Evolutionary conservation across 2,888 invertebrate genomes (phyloP).

Genomic region (Cacoxenus indagator): DNA sequence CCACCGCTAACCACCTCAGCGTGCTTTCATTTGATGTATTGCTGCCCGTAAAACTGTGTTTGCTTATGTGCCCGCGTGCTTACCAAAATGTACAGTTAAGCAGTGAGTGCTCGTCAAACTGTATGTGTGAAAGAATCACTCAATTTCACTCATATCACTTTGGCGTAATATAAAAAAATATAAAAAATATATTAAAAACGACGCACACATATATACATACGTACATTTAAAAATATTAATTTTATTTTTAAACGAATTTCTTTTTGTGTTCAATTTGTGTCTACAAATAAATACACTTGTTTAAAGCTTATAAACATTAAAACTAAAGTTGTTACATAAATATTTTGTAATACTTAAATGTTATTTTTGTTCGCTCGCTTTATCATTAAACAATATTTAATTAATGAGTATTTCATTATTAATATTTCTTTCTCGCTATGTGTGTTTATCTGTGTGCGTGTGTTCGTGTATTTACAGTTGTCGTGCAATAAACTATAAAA

Average conservation of each 20-base stretch:
- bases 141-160: background rate
- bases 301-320: conserved; percentile 48
- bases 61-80: background rate
- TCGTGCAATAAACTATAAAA: background rate
- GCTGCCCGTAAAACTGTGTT: background rate
- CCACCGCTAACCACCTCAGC: too few species aligned
- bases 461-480: conserved; percentile 9
- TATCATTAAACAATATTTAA: background rate
- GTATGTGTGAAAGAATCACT: background rate
- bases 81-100: background rate
- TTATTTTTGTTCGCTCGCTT: background rate
- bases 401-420: conserved; percentile 9
- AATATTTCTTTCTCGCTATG: background rate
- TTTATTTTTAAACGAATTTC: background rate
- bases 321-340: conserved; percentile 19
- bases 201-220: background rate
- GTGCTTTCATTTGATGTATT: background rate
- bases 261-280: background rate
- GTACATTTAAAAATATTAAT: background rate
- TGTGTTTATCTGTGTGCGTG: background rate
- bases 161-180: background rate
- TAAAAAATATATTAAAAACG: background rate
- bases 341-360: conserved; percentile 9
- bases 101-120: background rate
- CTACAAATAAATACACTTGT: conserved; percentile 8